Base-by-base conservation (phyloP, 2,797 vertebrate species). In the Syndactyla subalaris region DNA sequence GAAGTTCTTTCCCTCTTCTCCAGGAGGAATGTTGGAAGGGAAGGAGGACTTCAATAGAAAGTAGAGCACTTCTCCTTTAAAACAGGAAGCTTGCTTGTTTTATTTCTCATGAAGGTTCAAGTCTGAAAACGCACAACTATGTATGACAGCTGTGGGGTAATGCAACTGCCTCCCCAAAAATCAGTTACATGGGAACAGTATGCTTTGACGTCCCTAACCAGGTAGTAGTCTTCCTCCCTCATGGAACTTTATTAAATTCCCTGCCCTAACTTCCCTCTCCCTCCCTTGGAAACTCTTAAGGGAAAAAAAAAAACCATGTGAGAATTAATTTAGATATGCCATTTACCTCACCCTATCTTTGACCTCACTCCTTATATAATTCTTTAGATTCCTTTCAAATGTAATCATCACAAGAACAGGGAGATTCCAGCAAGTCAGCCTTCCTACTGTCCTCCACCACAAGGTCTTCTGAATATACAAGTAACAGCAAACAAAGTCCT, bases 311-410 rank as follows among this genome's bases (percentile, higher is more conserved):
- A 8, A 59, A 41, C 20, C 0, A 2, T 19, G 20, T 55, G 51
- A 62, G 49, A 93, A 38, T 41, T 65, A 46, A 79, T 38, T 36
- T 2, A 51, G 48, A 32, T 26, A 62, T 66, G 51, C 10, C 12
- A 32, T 73, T 82, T 61, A 49, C 26, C 74, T 85, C 67, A 81
- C 39, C 26, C 51, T 78, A 48, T 29, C 51, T 63, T 24, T 5
- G 3, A 85, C 55, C 49, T 75, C 79, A 24, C 23, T 71, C 9
- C 0, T 17, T 30, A 18, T 51, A 46, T 36, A 24, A 82, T 89
- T 93, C 81, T 89, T 89, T 30, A 85, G 58, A 92, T 85, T 85
- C 89, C 46, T 89, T 66, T 90, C 43, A 72, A 75, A 57, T 19
- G 13, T 21, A 81, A 81, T 58, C 51, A 51, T 20, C 67, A 43